Conservation (phyloP, 2,888 invertebrate species). For the Tipula vernalis region DNA sequence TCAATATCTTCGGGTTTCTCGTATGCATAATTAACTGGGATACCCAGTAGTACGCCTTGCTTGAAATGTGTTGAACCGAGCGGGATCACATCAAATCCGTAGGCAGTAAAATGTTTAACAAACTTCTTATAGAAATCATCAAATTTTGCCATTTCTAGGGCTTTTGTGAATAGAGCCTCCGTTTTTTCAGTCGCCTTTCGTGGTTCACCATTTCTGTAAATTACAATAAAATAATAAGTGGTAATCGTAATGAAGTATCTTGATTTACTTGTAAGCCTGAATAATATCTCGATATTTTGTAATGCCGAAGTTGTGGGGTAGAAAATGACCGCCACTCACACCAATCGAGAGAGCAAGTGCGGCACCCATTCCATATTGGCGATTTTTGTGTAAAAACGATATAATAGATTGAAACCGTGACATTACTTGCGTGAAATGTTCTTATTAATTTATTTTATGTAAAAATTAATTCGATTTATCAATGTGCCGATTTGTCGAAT, state of each 20-base stretch:
- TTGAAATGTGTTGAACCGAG: constrained; percentile 42
- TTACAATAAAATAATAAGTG: not conserved
- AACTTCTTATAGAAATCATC: constrained; percentile 37
- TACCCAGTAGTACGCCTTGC: constrained; percentile 55
- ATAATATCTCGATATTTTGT: constrained; percentile 48
- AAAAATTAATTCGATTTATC: not conserved
- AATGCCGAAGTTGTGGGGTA: constrained; percentile 49
- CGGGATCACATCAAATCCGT: constrained; percentile 60
- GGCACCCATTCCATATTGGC: constrained; percentile 38
- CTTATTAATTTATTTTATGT: not conserved
- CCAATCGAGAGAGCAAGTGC: constrained; percentile 38
- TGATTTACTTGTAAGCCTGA: constrained; percentile 47
- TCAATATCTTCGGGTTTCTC: constrained; percentile 42
- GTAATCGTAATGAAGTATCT: too few relatives aligned
- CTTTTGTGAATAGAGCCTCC: constrained; percentile 40
- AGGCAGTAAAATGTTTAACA: constrained; percentile 53
- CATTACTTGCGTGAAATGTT: not conserved
- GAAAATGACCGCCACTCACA: constrained; percentile 35
- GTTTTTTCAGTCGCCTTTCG: constrained; percentile 42
- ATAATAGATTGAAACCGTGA: not conserved
- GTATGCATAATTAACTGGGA: constrained; percentile 60
- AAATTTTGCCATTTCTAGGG: constrained; percentile 47
- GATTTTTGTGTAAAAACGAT: constrained; percentile 31
- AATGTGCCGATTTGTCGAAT: not conserved
- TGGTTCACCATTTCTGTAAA: constrained; percentile 44